Evolutionary conservation across 30 jellyfish, hydroid and myxozoan species (phyloP).

Genomic region (Hydractinia symbiolongicarpus): DNA sequence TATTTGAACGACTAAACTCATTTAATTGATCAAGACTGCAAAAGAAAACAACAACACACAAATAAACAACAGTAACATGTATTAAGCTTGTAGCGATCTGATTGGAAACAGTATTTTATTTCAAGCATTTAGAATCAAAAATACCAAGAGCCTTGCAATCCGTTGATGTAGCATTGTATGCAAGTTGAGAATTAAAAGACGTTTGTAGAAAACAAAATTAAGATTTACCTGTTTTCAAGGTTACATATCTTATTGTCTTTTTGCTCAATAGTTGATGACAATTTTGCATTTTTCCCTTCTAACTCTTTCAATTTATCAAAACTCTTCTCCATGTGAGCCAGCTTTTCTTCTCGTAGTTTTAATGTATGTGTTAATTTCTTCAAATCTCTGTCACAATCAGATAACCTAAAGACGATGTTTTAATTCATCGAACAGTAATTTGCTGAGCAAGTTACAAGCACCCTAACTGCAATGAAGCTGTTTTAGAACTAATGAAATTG

Average conservation of each 20-base stretch:
- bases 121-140: too few species aligned
- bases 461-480: too few species aligned
- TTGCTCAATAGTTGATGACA: conserved; percentile 36
- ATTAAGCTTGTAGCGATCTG: too few species aligned
- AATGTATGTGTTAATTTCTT: conserved; percentile 56
- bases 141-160: too few species aligned
- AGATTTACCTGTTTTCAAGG: conserved; percentile 69
- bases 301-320: conserved; percentile 56
- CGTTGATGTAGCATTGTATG: too few species aligned
- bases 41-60: background rate
- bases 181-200: too few species aligned
- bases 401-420: conserved; percentile 30
- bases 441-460: too few species aligned
- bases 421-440: too few species aligned
- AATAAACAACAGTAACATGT: too few species aligned
- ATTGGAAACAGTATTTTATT: too few species aligned
- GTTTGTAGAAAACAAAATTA: too few species aligned
- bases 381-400: conserved; percentile 51
- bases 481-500: too few species aligned
- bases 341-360: conserved; percentile 64
- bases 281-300: conserved; percentile 42
- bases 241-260: conserved; percentile 51
- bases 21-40: conserved; percentile 65
- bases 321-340: conserved; percentile 57
- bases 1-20: conserved; percentile 52